Conservation (phyloP, 2,797 vertebrate genomes). For the Cygnus olor region DNA sequence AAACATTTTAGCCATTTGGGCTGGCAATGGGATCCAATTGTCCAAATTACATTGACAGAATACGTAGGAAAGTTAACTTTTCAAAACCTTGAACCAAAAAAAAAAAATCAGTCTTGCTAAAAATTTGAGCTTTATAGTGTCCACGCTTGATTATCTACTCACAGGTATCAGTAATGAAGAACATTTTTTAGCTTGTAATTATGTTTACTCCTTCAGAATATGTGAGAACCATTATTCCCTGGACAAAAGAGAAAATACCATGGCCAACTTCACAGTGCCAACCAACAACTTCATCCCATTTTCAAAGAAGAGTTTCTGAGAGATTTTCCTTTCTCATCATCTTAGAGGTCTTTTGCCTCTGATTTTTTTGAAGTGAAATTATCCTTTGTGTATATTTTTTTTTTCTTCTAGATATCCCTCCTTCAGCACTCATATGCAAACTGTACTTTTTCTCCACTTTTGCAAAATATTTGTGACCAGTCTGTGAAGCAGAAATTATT, state of each 20-base stretch:
- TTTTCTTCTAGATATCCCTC: neutral
- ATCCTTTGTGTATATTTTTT: neutral
- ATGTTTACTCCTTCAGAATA: neutral
- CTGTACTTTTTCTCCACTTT: neutral
- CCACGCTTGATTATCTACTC: neutral
- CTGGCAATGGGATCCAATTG: neutral
- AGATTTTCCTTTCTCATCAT: neutral
- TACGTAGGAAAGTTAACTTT: neutral
- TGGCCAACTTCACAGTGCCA: neutral
- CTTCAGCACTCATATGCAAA: neutral
- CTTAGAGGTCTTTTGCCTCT: fast-evolving
- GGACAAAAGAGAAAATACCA: neutral
- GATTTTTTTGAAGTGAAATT: neutral
- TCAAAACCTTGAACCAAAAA: neutral
- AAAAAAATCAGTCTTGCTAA: neutral
- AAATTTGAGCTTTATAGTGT: neutral
- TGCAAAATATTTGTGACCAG: neutral
- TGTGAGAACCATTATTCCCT: neutral
- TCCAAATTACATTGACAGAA: neutral
- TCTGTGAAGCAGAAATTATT: neutral
- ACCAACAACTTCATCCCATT: neutral
- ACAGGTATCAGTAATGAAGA: neutral
- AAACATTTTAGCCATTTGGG: neutral
- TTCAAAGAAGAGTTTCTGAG: neutral
- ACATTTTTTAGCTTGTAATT: neutral